Evolutionary conservation across 2,888 invertebrate species (phyloP).

Genomic region (Caenorhabditis sp.): DNA sequence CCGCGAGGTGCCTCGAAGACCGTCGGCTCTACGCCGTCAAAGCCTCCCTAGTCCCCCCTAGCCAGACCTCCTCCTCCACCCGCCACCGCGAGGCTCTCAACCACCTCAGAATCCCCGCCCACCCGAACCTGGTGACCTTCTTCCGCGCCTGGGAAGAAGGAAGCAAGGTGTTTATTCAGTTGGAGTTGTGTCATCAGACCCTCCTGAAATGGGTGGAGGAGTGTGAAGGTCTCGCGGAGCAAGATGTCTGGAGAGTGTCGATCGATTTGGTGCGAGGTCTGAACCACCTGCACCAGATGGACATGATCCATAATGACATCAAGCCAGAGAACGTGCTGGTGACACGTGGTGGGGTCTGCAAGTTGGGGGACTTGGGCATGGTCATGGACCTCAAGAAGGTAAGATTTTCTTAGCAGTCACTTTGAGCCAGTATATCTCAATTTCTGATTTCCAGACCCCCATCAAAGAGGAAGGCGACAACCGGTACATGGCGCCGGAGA

Average conservation of each 20-base stretch:
- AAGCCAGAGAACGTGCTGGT: conserved; percentile 90
- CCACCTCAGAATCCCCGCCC: conserved; percentile 87
- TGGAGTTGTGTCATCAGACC: conserved; percentile 88
- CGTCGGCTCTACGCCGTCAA: conserved; percentile 88
- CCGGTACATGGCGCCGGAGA: conserved; percentile 89
- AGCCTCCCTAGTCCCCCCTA: conserved; percentile 84
- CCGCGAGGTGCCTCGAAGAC: conserved; percentile 87
- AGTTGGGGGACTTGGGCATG: conserved; percentile 90
- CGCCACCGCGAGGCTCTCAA: conserved; percentile 85
- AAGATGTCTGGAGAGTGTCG: conserved; percentile 87
- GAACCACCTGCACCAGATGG: conserved; percentile 87
- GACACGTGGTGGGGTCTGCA: conserved; percentile 87
- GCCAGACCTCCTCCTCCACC: conserved; percentile 69
- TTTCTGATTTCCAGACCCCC: conserved; percentile 16
- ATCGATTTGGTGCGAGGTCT: conserved; percentile 86
- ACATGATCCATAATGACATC: conserved; percentile 89
- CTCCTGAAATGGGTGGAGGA: conserved; percentile 86
- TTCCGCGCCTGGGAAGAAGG: conserved; percentile 89
- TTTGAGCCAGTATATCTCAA: too few relatives aligned
- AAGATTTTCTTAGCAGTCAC: too few relatives aligned
- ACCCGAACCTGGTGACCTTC: conserved; percentile 88
- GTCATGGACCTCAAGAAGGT: conserved; percentile 86
- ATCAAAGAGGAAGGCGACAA: conserved; percentile 87
- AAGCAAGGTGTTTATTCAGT: conserved; percentile 78
- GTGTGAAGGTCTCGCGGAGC: conserved; percentile 87